Evolutionary conservation across 1,140 invertebrate species (phyloP).

Genomic region (Zophobas atratus): DNA sequence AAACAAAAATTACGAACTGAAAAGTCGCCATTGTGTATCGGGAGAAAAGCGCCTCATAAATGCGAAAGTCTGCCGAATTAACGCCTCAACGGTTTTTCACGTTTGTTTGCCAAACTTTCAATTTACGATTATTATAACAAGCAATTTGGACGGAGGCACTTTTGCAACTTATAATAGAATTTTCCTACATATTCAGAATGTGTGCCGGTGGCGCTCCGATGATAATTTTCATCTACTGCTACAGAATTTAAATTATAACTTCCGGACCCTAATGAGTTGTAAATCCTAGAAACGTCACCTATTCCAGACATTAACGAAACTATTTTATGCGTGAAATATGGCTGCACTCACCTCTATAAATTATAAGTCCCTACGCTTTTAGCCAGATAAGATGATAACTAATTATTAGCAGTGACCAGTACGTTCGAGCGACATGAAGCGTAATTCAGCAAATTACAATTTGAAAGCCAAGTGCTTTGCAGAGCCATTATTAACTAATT

Average conservation of each 20-base stretch:
- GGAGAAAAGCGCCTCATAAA: too few species aligned
- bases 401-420: background rate
- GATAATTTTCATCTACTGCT: conserved; percentile 24
- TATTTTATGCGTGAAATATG: conserved; percentile 11
- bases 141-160: background rate
- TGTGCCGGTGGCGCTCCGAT: conserved; percentile 14
- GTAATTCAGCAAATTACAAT: conserved; percentile 4
- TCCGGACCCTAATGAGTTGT: conserved; percentile 33
- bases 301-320: conserved; percentile 22
- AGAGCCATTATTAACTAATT: too few species aligned
- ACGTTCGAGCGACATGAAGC: background rate
- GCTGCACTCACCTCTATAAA: conserved; percentile 19
- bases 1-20: background rate
- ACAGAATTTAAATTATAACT: conserved; percentile 28
- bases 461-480: too few species aligned
- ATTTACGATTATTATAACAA: too few species aligned
- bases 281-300: conserved; percentile 19
- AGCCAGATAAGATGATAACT: conserved; percentile 21
- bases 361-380: conserved; percentile 2
- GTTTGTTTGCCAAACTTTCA: too few species aligned
- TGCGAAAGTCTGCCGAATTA: too few species aligned
- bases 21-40: too few species aligned
- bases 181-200: background rate
- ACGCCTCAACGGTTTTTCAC: too few species aligned
- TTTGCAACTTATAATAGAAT: background rate